Evolutionary conservation across 1,140 invertebrate genomes (phyloP).

Genomic region (Anoplophora glabripennis): DNA sequence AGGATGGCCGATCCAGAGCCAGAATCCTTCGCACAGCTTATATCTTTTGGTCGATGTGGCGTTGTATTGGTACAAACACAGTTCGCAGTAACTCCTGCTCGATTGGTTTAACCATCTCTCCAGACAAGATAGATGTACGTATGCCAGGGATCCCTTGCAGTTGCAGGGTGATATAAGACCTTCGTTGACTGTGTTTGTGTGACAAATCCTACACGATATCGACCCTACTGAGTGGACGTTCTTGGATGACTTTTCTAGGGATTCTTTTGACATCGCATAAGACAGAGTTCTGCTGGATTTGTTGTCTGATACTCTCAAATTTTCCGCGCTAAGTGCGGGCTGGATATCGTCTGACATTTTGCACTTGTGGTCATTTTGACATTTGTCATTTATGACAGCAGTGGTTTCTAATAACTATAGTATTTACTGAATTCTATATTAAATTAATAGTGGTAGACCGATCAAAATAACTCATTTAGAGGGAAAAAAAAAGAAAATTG

Average conservation of each 20-base stretch:
- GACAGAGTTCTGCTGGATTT: neutral
- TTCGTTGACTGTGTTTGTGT: slow-evolving; percentile 52
- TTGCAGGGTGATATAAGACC: slow-evolving; percentile 68
- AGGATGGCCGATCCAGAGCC: slow-evolving; percentile 62
- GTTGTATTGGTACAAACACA: slow-evolving; percentile 64
- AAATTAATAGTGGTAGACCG: too few species aligned
- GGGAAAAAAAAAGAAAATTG: too few species aligned
- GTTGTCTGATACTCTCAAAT: neutral
- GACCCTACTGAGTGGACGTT: slow-evolving; percentile 29
- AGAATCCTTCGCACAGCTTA: slow-evolving; percentile 56
- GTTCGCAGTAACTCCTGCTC: slow-evolving; percentile 65
- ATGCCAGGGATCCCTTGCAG: slow-evolving; percentile 68
- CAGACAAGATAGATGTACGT: slow-evolving; percentile 68
- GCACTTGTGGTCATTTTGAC: slow-evolving; percentile 3
- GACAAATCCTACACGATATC: slow-evolving; percentile 58
- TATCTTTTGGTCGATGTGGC: slow-evolving; percentile 53
- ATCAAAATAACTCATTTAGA: too few species aligned
- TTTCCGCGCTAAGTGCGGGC: neutral
- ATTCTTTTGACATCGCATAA: neutral
- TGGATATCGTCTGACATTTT: slow-evolving; percentile 10
- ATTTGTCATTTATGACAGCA: neutral
- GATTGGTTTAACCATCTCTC: slow-evolving; percentile 73
- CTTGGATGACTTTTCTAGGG: slow-evolving; percentile 4
- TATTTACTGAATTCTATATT: too few species aligned
- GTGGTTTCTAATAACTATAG: too few species aligned